Conservation (phyloP, 1,140 invertebrate genomes). For the Solenopsis fugax region DNA sequence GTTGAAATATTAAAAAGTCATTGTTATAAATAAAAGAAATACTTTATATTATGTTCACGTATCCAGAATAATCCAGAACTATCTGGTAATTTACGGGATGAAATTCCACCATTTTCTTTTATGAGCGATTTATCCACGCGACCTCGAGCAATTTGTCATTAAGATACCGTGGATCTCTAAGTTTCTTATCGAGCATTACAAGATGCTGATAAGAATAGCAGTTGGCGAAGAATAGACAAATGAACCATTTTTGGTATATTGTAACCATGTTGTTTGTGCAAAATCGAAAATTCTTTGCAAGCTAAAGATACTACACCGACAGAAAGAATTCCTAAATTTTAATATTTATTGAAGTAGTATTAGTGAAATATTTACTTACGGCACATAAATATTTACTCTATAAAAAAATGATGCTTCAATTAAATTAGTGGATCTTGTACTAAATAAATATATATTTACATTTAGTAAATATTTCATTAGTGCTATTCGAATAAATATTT, state of each 20-base stretch:
- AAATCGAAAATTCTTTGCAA: background rate
- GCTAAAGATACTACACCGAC: background rate
- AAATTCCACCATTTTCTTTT: constrained; percentile 4
- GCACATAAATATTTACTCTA: too few relatives aligned
- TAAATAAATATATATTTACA: too few relatives aligned
- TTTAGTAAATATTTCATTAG: too few relatives aligned
- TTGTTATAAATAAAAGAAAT: too few relatives aligned
- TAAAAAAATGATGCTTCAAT: too few relatives aligned
- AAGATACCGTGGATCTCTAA: constrained; percentile 47
- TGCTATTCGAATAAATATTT: too few relatives aligned
- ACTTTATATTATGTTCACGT: too few relatives aligned
- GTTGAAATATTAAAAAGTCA: too few relatives aligned
- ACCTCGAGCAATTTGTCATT: constrained; percentile 58
- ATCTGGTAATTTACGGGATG: background rate
- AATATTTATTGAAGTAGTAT: too few relatives aligned
- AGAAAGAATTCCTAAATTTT: too few relatives aligned
- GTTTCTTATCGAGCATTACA: constrained; percentile 42
- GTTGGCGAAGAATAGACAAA: constrained; percentile 16
- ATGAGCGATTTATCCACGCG: background rate
- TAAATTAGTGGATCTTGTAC: too few relatives aligned
- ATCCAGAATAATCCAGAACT: background rate
- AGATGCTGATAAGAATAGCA: constrained; percentile 58
- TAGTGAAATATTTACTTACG: too few relatives aligned
- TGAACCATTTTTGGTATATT: constrained; percentile 3
- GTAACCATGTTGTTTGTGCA: background rate